phyloP scores from a whole-genome alignment of 2,113 vertebrate species.

The Melanerpes formicivorus region DNA sequence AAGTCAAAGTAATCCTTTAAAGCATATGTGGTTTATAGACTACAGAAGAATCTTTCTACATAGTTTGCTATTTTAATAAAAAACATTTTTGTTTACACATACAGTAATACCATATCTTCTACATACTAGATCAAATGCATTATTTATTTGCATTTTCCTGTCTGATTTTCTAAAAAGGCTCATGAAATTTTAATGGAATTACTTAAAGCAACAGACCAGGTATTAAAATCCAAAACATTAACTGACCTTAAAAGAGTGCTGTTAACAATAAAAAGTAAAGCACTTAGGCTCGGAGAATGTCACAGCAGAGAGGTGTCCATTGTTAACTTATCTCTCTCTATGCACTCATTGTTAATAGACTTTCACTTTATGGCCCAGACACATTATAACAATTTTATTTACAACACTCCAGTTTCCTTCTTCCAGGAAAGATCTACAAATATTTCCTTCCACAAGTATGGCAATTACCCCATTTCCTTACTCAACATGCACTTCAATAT shows the following conservation, averaged over 20 bases:
- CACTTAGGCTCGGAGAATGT: neutral
- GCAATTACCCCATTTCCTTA: neutral
- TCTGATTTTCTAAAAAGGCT: slow-evolving; percentile 48
- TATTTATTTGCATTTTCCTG: slow-evolving; percentile 49
- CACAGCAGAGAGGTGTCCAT: neutral
- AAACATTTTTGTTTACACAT: slow-evolving; percentile 41
- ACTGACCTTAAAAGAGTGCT: slow-evolving; percentile 13
- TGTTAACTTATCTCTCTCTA: neutral
- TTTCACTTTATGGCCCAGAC: neutral
- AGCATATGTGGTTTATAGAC: neutral
- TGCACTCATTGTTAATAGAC: neutral
- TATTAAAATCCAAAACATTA: slow-evolving; percentile 12
- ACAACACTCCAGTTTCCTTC: neutral
- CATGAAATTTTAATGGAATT: slow-evolving; percentile 46
- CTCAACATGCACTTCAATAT: neutral
- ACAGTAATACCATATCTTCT: slow-evolving; percentile 30
- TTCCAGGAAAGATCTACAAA: neutral
- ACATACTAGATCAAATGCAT: slow-evolving; percentile 47
- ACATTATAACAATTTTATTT: neutral
- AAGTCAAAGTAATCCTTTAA: neutral
- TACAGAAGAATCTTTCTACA: neutral
- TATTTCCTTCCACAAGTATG: neutral
- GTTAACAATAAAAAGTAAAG: slow-evolving; percentile 15
- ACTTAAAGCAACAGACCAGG: neutral
- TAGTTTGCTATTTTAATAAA: slow-evolving; percentile 22